phyloP scores from a whole-genome alignment of 2,113 vertebrate species.

The Lepus europaeus region DNA sequence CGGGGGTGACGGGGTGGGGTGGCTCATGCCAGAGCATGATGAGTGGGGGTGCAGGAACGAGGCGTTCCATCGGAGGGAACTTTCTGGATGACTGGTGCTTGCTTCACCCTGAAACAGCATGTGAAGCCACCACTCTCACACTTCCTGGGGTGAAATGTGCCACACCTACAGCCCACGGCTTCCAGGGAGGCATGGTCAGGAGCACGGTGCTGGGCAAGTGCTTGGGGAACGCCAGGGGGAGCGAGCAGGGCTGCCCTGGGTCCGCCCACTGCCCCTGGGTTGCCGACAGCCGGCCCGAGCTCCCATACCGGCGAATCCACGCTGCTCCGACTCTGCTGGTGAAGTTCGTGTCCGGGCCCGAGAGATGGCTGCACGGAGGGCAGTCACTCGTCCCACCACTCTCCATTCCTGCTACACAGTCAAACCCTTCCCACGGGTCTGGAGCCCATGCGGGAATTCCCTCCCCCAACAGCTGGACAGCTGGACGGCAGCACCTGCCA shows the following conservation, averaged over 20 bases:
- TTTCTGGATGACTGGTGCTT: conserved; percentile 27
- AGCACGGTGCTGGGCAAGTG: background rate
- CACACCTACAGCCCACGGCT: background rate
- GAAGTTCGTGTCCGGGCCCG: background rate
- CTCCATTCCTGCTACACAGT: background rate
- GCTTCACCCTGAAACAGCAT: conserved; percentile 21
- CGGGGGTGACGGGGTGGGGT: background rate
- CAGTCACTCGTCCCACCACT: background rate
- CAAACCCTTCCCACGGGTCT: background rate
- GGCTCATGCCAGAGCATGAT: background rate
- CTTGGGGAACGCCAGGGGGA: background rate
- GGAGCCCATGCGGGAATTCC: too few relatives aligned
- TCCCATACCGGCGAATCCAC: background rate
- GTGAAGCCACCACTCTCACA: background rate
- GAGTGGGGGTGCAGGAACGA: too few relatives aligned
- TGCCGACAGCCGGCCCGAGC: background rate
- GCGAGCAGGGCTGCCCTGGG: background rate
- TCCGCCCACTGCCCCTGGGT: background rate
- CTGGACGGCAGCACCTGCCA: background rate
- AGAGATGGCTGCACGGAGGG: background rate
- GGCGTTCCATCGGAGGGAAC: background rate
- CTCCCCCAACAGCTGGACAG: too few relatives aligned
- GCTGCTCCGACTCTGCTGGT: background rate
- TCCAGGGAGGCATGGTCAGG: background rate
- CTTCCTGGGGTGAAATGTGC: background rate